Conservation (phyloP, 1,140 invertebrate species). For the Phymorhynchus buccinoides region DNA sequence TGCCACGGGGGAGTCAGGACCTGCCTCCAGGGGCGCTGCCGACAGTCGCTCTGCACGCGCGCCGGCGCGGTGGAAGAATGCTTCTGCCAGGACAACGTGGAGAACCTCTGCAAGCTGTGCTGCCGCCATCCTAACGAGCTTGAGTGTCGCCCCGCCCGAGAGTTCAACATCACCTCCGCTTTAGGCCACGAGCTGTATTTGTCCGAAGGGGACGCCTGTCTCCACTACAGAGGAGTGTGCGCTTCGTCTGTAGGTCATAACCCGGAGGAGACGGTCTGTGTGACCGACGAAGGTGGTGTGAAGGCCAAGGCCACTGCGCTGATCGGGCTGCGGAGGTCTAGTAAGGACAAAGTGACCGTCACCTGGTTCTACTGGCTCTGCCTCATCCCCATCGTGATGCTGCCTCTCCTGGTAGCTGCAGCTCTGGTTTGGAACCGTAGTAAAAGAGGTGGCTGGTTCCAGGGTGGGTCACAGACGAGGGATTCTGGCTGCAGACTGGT, state of each 20-base stretch:
- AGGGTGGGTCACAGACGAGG: no score
- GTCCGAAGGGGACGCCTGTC: slow-evolving; percentile 26
- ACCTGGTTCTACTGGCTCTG: slow-evolving; percentile 3
- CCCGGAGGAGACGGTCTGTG: not conserved
- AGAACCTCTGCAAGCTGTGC: slow-evolving; percentile 38
- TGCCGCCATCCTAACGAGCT: not conserved
- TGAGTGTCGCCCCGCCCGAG: not conserved
- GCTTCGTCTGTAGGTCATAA: not conserved
- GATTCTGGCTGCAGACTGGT: not conserved
- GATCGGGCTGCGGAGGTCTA: not conserved
- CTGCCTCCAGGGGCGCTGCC: slow-evolving; percentile 53
- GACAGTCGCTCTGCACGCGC: slow-evolving; percentile 11
- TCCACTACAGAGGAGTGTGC: slow-evolving; percentile 30
- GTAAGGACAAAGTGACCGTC: not conserved
- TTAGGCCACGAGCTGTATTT: not conserved
- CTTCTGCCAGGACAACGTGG: slow-evolving; percentile 1
- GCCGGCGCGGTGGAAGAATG: slow-evolving; percentile 15
- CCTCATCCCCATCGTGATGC: not conserved
- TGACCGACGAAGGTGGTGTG: not conserved
- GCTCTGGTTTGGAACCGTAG: not conserved
- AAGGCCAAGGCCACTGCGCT: slow-evolving; percentile 6
- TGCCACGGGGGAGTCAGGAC: slow-evolving; percentile 52
- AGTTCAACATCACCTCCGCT: slow-evolving; percentile 23
- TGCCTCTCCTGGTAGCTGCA: not conserved
- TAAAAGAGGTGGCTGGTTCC: not conserved